Percentiles rank a stretch among this genome's conserved stretches.
Conservation (phyloP, 2,113 vertebrate species). For the Dendrocopos noguchii region DNA sequence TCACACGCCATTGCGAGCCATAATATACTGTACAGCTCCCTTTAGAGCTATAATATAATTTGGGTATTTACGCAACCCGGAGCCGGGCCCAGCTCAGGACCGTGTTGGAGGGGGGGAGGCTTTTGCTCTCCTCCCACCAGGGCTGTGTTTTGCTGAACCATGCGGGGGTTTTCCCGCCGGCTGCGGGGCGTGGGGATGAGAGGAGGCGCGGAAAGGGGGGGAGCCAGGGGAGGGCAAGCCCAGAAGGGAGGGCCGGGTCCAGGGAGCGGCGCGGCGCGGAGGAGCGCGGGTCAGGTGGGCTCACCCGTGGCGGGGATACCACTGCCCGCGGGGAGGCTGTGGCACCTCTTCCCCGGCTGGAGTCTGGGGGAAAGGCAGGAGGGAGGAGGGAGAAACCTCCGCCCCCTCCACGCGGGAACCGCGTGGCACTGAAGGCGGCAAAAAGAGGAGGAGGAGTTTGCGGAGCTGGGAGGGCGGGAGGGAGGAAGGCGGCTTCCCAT, state of each 20-base stretch:
- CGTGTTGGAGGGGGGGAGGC: accelerated
- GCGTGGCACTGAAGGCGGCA: neutral
- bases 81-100: neutral
- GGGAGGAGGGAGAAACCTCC: neutral
- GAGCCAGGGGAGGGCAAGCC: neutral
- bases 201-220: neutral
- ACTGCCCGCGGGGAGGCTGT: neutral
- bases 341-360: accelerated
- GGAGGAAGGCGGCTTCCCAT: neutral
- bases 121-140: no score
- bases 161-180: neutral
- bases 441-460: neutral
- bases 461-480: neutral
- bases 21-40: accelerated
- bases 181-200: neutral
- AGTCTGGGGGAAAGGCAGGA: no score
- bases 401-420: neutral
- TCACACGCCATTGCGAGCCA: accelerated
- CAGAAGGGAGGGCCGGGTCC: accelerated
- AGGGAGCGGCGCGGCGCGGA: neutral
- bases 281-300: neutral
- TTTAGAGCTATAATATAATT: neutral
- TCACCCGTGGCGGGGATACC: neutral
- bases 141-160: neutral
- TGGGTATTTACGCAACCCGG: accelerated